Percentiles rank a stretch among this genome's conserved stretches.
Conservation (phyloP, 2,888 invertebrate species). For the Lottia scabra region DNA sequence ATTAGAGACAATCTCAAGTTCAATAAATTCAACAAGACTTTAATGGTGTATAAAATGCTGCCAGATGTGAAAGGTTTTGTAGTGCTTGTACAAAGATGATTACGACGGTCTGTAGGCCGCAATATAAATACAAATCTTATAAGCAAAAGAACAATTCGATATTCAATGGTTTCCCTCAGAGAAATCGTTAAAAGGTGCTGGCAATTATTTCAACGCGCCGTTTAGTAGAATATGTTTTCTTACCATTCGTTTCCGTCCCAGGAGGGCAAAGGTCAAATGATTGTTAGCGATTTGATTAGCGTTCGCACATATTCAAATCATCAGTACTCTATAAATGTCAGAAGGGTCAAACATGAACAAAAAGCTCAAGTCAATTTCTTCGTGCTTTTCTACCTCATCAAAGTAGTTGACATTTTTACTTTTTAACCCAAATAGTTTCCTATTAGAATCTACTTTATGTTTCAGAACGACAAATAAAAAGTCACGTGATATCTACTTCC, state of each 20-base stretch:
- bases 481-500: background rate
- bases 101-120: background rate
- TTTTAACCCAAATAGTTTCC: slow-evolving; percentile 2
- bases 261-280: background rate
- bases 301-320: background rate
- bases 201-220: slow-evolving; percentile 1
- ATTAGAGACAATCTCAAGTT: no score
- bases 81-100: background rate
- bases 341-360: background rate
- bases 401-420: background rate
- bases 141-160: background rate
- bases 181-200: slow-evolving; percentile 1
- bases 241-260: background rate
- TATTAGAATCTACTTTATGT: background rate
- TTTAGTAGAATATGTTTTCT: slow-evolving; percentile 2
- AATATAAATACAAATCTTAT: background rate
- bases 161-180: background rate
- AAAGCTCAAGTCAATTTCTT: background rate
- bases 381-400: background rate
- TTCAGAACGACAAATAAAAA: background rate
- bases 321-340: background rate
- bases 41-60: slow-evolving; percentile 1
- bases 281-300: slow-evolving; percentile 5
- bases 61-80: background rate
- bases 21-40: background rate